Conservation (phyloP, 2,113 vertebrate species). For the Pandion haliaetus region DNA sequence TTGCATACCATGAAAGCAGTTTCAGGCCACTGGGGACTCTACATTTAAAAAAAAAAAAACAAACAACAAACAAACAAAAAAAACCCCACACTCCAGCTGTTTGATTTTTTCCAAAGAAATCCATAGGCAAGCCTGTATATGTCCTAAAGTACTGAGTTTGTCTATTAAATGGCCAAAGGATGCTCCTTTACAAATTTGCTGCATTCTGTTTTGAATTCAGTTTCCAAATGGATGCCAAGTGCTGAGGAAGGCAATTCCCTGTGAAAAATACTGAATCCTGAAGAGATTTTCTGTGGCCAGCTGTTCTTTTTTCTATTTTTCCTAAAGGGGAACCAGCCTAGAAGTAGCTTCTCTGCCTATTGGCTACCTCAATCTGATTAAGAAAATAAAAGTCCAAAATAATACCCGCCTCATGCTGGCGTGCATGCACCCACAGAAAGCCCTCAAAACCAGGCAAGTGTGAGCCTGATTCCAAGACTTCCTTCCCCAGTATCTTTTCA, state of each 20-base stretch:
- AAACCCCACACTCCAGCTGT: accelerated
- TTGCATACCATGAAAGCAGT: not conserved
- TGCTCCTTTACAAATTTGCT: not conserved
- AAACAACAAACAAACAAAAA: not conserved
- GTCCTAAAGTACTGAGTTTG: not conserved
- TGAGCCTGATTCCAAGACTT: not conserved
- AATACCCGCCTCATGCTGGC: too few species aligned
- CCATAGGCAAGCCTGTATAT: not conserved
- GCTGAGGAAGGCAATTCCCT: not conserved
- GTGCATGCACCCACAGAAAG: not conserved
- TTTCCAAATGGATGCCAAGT: not conserved
- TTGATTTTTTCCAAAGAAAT: not conserved
- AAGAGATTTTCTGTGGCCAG: not conserved
- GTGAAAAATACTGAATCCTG: not conserved
- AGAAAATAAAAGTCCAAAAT: not conserved
- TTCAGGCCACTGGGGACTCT: not conserved
- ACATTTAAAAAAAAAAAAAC: not conserved
- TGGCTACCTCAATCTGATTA: not conserved
- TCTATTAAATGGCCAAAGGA: not conserved
- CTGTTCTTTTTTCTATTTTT: not conserved
- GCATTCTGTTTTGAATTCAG: not conserved
- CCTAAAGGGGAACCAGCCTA: not conserved
- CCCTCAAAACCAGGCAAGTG: not conserved
- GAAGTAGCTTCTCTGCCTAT: not conserved
- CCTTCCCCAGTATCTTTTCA: not conserved